These are phyloP conservation scores for Cylindroiulus punctatus DNA, from an alignment of 2,888 invertebrate genomes.

Conservation along the genomic window DNA sequence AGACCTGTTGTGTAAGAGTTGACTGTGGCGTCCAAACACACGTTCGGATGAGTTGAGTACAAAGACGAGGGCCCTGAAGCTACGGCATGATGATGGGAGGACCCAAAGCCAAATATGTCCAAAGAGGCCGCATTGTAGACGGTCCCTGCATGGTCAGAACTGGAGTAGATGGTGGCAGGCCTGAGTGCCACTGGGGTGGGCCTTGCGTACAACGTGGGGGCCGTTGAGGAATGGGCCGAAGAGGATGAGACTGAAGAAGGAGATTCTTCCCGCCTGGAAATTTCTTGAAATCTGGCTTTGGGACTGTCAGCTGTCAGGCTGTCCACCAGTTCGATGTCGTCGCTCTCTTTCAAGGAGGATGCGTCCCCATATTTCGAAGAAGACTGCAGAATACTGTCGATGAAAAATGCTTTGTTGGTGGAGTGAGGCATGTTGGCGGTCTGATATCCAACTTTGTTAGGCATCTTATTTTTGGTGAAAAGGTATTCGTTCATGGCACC, in stretches of 20 bases:
- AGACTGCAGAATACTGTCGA: constrained; percentile 49
- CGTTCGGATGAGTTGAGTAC: constrained; percentile 34
- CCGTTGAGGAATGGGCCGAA: not conserved
- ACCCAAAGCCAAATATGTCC: constrained; percentile 49
- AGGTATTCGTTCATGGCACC: not conserved
- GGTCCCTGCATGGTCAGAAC: not conserved
- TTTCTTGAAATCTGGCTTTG: constrained; percentile 26
- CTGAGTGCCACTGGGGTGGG: constrained; percentile 47
- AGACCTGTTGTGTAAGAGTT: constrained; percentile 7
- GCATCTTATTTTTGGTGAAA: not conserved
- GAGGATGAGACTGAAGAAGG: constrained; percentile 20
- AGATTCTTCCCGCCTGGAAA: not conserved
- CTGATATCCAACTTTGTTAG: not conserved
- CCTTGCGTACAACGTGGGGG: not conserved
- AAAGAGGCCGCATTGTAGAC: not conserved
- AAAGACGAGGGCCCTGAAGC: constrained; percentile 5
- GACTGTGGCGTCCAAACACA: constrained; percentile 7
- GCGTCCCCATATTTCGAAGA: not conserved
- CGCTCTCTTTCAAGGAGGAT: not conserved
- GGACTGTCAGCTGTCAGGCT: not conserved
- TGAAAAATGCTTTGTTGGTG: constrained; percentile 44
- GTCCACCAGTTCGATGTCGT: constrained; percentile 34
- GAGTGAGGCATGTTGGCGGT: not conserved
- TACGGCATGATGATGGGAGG: constrained; percentile 7
- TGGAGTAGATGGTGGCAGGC: not conserved